Evolutionary conservation across 2,888 invertebrate genomes (phyloP).

Genomic region (Reticulitermes lucifugus): DNA sequence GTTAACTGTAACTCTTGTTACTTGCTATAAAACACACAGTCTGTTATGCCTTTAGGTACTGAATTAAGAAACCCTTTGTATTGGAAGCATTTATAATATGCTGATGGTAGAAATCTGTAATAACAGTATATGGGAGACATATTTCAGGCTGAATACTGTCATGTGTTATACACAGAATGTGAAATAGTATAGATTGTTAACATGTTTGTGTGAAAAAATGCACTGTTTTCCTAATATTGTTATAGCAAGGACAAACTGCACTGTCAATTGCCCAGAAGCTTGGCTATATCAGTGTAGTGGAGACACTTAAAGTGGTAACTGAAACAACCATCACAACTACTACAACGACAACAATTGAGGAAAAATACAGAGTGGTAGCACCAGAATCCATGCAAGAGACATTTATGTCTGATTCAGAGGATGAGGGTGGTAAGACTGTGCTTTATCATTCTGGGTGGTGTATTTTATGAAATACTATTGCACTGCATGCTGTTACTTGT

Average conservation of each 20-base stretch:
- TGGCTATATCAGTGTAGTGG: conserved; percentile 98
- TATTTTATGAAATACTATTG: too few relatives aligned
- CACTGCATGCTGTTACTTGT: too few relatives aligned
- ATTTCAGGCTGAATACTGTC: too few relatives aligned
- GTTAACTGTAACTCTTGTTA: too few relatives aligned
- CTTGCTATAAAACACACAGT: too few relatives aligned
- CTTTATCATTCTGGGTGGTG: too few relatives aligned
- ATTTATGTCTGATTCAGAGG: conserved; percentile 98
- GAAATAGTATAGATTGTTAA: conserved; percentile 15
- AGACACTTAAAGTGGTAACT: conserved; percentile 93
- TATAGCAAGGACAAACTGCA: conserved; percentile 95
- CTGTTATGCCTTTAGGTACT: too few relatives aligned
- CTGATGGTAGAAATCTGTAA: too few relatives aligned
- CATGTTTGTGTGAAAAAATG: neutral
- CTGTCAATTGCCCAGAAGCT: conserved; percentile 95
- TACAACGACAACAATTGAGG: conserved; percentile 78
- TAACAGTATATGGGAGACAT: too few relatives aligned
- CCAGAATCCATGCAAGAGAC: conserved; percentile 99
- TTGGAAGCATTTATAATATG: too few relatives aligned
- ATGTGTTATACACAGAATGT: too few relatives aligned
- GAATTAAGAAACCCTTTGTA: too few relatives aligned
- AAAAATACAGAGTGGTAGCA: conserved; percentile 96
- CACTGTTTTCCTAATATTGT: conserved; percentile 46
- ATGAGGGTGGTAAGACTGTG: conserved; percentile 90
- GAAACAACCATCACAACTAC: conserved; percentile 78